Percentiles rank a stretch among this genome's conserved stretches.
Evolutionary conservation across 2,888 invertebrate species (phyloP).

Genomic region (Aleiodes leptofemur): DNA sequence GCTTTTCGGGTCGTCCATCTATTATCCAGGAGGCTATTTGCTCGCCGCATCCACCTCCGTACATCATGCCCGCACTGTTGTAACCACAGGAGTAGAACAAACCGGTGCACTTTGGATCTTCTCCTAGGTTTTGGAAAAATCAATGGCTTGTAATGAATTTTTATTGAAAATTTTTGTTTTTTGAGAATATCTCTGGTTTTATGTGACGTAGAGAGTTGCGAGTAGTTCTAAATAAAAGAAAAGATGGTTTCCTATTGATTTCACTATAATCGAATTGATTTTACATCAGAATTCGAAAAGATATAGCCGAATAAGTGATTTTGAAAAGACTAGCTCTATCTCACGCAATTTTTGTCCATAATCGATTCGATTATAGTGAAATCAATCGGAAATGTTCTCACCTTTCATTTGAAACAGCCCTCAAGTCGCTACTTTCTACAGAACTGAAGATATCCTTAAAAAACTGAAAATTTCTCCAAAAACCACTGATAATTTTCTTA

Average conservation of each 20-base stretch:
- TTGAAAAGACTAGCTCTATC: too few relatives aligned
- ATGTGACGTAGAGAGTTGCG: too few relatives aligned
- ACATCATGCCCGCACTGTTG: conserved; percentile 95
- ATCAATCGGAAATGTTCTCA: conserved; percentile 32
- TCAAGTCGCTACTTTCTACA: too few relatives aligned
- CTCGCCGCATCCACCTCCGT: conserved; percentile 90
- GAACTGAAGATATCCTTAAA: too few relatives aligned
- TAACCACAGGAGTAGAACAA: conserved; percentile 92
- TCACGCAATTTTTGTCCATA: background rate
- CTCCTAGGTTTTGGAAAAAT: conserved; percentile 61
- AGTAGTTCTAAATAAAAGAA: too few relatives aligned
- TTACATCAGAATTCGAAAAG: conserved; percentile 31
- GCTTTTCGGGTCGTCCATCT: conserved; percentile 87
- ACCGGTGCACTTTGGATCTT: conserved; percentile 78
- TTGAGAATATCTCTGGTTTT: too few relatives aligned
- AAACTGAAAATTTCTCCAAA: too few relatives aligned
- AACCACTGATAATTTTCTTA: too few relatives aligned
- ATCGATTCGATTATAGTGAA: conserved; percentile 13
- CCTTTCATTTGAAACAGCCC: conserved; percentile 19
- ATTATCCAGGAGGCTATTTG: conserved; percentile 91
- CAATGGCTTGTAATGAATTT: background rate
- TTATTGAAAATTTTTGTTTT: background rate
- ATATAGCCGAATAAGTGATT: background rate
- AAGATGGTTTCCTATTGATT: too few relatives aligned
- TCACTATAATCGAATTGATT: background rate